These are phyloP conservation scores for Imbricaverruca yamaguchii DNA, from an alignment of 2,888 invertebrate species.

Conservation along the genomic window DNA sequence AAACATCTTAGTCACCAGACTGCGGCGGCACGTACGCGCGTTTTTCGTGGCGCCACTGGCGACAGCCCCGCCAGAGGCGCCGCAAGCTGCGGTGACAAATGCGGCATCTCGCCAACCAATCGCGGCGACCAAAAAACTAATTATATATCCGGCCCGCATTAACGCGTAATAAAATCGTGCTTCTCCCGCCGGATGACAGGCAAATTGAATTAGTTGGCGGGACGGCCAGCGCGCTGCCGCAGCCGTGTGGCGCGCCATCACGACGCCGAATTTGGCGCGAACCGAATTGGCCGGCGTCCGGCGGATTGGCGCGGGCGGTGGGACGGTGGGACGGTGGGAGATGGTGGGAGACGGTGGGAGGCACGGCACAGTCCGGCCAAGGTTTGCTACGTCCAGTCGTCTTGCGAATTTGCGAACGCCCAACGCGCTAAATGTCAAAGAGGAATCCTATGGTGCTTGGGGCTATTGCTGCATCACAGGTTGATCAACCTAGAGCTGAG, in stretches of 20 bases:
- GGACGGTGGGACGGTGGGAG: not conserved
- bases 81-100: not conserved
- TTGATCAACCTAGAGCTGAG: no score
- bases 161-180: constrained; percentile 16
- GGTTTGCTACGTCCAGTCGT: no score
- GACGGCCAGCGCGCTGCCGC: not conserved
- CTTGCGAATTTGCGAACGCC: no score
- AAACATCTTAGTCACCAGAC: constrained; percentile 4
- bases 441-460: no score
- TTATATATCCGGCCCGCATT: not conserved
- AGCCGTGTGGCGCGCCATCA: not conserved
- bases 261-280: not conserved
- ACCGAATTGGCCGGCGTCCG: no score
- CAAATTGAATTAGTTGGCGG: not conserved
- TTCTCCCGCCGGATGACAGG: not conserved
- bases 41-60: not conserved
- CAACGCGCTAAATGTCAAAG: no score
- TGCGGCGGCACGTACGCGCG: constrained; percentile 11
- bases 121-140: not conserved
- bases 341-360: no score
- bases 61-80: not conserved
- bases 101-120: not conserved
- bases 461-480: no score
- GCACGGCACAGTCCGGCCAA: not conserved
- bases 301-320: not conserved